Base-by-base conservation (phyloP, 2,888 invertebrate genomes). In the Sinelater perroti region DNA sequence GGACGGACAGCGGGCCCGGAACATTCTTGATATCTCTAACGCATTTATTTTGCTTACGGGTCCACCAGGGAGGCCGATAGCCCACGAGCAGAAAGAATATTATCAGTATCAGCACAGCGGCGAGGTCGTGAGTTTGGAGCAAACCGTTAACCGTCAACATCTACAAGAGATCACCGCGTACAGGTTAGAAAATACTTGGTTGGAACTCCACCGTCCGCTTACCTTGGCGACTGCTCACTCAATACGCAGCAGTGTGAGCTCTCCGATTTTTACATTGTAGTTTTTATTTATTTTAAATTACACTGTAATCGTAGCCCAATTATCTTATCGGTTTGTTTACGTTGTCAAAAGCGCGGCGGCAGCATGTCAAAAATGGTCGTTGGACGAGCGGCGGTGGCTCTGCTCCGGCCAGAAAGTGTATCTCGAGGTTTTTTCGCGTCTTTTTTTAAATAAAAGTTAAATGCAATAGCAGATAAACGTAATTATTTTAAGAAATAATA, bases 1-100 rank as follows among this genome's bases (percentile, higher is more conserved):
- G 93, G 31, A 93, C 69, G 0, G 85, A 75, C 5, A 82, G 78
- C 0, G 93, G 93, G 1, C 93, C 93, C 0, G 93, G 93, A 31
- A 93, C 84, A 36, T 81, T 76, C 13, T 54, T 50, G 1, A 68
- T 50, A n/a, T 59, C 60, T 52, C 66, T 67, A 4, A 14, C 13
- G 8, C 35, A 10, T 8, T 18, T 36, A 21, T 40, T 38, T 8
- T 40, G 31, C 7, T 58, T 57, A 13, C 51, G 53, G 44, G 31
- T 56, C 68, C 71, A 73, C 76, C 76, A 76, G 2, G 73, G 71
- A 14, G 74, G 75, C 5, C 72, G 65, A 57, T 70, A 73, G 10
- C 72, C 74, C 50, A 73, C 51, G 18, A 74, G 30, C 17, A 74
- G 44, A 56, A 72, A 74, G 45, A 73, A 67, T 26, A 72, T 53